A percentile compares a stretch with the other conserved stretches of the same genome.
Conservation (phyloP, 1,140 invertebrate genomes). For the Zaprionus capensis region DNA sequence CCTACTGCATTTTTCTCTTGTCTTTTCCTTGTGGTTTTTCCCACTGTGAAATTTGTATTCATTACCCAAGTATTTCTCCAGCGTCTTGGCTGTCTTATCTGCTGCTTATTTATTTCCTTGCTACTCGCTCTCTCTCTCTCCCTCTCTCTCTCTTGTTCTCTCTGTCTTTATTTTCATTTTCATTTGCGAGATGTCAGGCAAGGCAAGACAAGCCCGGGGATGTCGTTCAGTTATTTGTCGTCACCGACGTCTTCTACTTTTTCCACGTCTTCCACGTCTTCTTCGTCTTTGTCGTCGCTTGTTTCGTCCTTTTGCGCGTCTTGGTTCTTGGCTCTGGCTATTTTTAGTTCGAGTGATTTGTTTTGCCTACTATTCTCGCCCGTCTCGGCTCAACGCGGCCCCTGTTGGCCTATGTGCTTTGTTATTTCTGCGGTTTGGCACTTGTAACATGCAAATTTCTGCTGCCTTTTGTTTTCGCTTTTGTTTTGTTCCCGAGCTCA, state of each 20-base stretch:
- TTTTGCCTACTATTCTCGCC: conserved; percentile 59
- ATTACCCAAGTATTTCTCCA: conserved; percentile 53
- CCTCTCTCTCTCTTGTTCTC: neutral
- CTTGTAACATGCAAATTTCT: conserved; percentile 54
- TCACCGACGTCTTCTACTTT: conserved; percentile 1
- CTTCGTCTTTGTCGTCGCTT: conserved; percentile 21
- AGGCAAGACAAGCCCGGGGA: conserved; percentile 21
- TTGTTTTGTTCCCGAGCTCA: conserved; percentile 26
- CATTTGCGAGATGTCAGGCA: conserved; percentile 65
- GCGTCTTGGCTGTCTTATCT: conserved; percentile 36
- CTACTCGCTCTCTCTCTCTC: neutral
- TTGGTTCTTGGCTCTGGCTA: conserved; percentile 55
- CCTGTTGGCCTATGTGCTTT: conserved; percentile 39
- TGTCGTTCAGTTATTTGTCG: conserved; percentile 39
- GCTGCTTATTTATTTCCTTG: conserved; percentile 66
- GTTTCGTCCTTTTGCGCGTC: conserved; percentile 20
- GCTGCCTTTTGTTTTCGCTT: neutral
- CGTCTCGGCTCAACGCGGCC: neutral
- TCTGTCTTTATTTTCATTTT: conserved; percentile 74
- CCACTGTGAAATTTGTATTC: conserved; percentile 61
- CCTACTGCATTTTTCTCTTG: conserved; percentile 36
- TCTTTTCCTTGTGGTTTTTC: conserved; percentile 14
- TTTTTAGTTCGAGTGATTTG: conserved; percentile 79
- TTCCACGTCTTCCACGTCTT: neutral
- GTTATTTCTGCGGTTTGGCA: conserved; percentile 75